Evolutionary conservation across 2,888 invertebrate species (phyloP).

Genomic region (Acleris literana): DNA sequence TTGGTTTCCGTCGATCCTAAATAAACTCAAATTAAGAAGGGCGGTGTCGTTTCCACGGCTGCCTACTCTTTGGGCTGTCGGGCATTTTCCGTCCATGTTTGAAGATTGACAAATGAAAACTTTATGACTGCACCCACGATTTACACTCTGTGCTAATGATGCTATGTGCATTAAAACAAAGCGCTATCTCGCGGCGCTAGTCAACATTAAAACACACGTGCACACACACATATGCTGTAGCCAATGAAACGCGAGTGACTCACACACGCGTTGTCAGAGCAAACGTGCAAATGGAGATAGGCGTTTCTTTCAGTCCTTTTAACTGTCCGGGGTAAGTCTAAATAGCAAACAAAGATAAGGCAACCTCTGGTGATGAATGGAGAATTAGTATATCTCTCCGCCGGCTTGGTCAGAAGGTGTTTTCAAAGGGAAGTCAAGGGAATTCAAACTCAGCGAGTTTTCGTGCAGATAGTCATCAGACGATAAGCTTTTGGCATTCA

Average conservation of each 20-base stretch:
- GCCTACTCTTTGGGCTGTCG: slow-evolving; percentile 42
- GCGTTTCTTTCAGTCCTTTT: slow-evolving; percentile 78
- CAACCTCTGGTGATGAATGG: slow-evolving; percentile 65
- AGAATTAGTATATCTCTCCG: slow-evolving; percentile 57
- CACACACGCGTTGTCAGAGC: slow-evolving; percentile 55
- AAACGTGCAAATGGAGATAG: slow-evolving; percentile 80
- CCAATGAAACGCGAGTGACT: slow-evolving; percentile 34
- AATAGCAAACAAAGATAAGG: slow-evolving; percentile 80
- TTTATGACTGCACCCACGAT: slow-evolving; percentile 64
- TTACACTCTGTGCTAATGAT: slow-evolving; percentile 61
- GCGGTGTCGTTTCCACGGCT: slow-evolving; percentile 5
- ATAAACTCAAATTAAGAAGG: slow-evolving; percentile 19
- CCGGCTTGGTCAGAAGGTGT: slow-evolving; percentile 38
- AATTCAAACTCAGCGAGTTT: background rate
- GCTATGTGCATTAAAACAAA: slow-evolving; percentile 46
- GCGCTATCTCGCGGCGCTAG: slow-evolving; percentile 46
- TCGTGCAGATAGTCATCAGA: background rate
- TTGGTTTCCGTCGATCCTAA: slow-evolving; percentile 21
- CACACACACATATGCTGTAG: slow-evolving; percentile 38
- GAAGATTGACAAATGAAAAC: slow-evolving; percentile 71
- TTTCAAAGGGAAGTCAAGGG: slow-evolving; percentile 38
- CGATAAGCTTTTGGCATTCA: background rate
- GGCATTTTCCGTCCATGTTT: slow-evolving; percentile 46
- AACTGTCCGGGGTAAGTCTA: slow-evolving; percentile 73
- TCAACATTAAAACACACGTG: slow-evolving; percentile 39